Conservation (phyloP, 1,140 invertebrate species). For the Diachasma alloeum region DNA sequence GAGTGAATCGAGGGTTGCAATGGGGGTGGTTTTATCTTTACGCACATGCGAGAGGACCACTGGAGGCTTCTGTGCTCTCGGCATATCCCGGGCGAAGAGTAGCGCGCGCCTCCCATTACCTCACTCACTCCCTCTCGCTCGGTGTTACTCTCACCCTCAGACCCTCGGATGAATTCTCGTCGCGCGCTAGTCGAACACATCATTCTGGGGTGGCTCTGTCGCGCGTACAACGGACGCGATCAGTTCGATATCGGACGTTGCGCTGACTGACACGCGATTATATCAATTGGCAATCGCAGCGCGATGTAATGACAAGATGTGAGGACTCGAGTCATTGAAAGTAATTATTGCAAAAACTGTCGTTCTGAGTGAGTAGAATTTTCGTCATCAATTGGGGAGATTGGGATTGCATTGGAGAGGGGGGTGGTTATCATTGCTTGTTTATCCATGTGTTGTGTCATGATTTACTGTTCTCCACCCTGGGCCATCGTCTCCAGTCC, state of each 20-base stretch:
- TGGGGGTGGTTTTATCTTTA: background rate
- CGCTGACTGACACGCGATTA: background rate
- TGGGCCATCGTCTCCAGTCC: background rate
- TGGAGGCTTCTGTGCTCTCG: conserved; percentile 1
- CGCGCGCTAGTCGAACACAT: background rate
- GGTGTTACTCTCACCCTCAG: background rate
- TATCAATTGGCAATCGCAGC: background rate
- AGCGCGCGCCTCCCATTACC: conserved; percentile 17
- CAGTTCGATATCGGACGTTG: conserved; percentile 23
- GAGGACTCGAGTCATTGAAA: no score
- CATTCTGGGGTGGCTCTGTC: background rate
- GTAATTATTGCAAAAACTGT: no score
- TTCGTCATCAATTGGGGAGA: no score
- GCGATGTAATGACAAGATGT: no score
- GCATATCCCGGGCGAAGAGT: conserved; percentile 5
- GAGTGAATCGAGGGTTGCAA: background rate
- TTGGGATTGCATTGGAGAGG: background rate
- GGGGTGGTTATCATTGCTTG: background rate
- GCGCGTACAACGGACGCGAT: background rate
- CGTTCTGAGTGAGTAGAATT: no score
- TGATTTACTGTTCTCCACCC: background rate
- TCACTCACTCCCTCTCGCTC: background rate
- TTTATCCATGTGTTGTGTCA: no score
- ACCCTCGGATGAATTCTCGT: background rate
- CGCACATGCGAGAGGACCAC: background rate